Evolutionary conservation across 2,113 vertebrate species (phyloP).

Genomic region (Raphicerus campestris): DNA sequence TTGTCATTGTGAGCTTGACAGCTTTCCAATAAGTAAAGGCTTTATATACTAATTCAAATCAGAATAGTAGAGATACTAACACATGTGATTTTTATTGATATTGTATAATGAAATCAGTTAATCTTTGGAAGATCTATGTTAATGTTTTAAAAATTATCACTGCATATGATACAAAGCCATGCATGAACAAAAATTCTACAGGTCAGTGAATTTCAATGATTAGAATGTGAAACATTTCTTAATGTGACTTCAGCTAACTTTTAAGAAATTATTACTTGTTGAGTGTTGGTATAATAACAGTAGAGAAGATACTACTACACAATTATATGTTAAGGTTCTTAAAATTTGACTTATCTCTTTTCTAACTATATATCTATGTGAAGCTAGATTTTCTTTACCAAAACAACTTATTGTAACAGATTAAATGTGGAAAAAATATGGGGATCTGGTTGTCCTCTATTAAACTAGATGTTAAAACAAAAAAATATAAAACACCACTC

Average conservation of each 20-base stretch:
- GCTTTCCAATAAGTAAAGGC: not conserved
- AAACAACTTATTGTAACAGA: not conserved
- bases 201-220: not conserved
- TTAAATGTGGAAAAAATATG: not conserved
- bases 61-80: not conserved
- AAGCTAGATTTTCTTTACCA: not conserved
- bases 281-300: not conserved
- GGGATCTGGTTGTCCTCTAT: not conserved
- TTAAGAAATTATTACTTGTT: constrained; percentile 3
- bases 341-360: not conserved
- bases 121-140: not conserved
- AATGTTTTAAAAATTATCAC: not conserved
- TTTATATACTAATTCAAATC: not conserved
- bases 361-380: not conserved
- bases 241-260: not conserved
- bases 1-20: not conserved
- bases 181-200: not conserved
- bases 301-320: not conserved
- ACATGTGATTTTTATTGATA: not conserved
- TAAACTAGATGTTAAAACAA: not conserved
- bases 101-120: not conserved
- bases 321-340: not conserved
- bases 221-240: not conserved
- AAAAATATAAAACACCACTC: not conserved
- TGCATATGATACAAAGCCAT: not conserved